phyloP scores from a whole-genome alignment of 2,113 vertebrate species.

The Gorsachius goisagi region DNA sequence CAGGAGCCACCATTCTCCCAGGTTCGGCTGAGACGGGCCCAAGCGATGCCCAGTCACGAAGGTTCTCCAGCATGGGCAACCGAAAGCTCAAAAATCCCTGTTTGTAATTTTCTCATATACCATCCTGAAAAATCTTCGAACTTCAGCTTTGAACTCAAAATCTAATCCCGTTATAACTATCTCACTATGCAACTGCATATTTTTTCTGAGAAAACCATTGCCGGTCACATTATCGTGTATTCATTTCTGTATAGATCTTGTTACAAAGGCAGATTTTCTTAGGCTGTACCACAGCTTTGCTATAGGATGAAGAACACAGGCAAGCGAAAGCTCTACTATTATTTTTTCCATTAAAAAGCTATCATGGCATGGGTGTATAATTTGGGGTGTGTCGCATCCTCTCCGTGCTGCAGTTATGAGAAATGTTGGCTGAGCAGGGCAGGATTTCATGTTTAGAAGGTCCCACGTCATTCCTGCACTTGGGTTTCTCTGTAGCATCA shows the following conservation, averaged over 20 bases:
- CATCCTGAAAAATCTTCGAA: neutral
- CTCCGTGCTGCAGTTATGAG: neutral
- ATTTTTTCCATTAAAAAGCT: neutral
- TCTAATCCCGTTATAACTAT: neutral
- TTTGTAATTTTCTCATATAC: neutral
- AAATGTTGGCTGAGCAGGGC: neutral
- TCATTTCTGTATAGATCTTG: neutral
- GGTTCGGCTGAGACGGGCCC: neutral
- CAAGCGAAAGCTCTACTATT: neutral
- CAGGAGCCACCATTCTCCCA: accelerated
- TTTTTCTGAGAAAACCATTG: neutral
- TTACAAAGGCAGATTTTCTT: constrained; percentile 36
- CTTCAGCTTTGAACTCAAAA: neutral
- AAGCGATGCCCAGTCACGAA: neutral
- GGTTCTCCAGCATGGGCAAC: neutral
- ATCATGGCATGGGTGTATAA: neutral
- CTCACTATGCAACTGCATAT: neutral
- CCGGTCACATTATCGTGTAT: neutral
- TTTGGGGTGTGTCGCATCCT: neutral
- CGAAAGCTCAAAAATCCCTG: neutral
- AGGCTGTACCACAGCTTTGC: constrained; percentile 3
- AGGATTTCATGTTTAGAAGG: neutral
- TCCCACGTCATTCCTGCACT: accelerated
- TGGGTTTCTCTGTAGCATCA: neutral
- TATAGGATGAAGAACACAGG: neutral